Percentiles rank a stretch among this genome's conserved stretches.
phyloP scores from a whole-genome alignment of 2,113 vertebrate species.

The Entomyzon cyanotis region DNA sequence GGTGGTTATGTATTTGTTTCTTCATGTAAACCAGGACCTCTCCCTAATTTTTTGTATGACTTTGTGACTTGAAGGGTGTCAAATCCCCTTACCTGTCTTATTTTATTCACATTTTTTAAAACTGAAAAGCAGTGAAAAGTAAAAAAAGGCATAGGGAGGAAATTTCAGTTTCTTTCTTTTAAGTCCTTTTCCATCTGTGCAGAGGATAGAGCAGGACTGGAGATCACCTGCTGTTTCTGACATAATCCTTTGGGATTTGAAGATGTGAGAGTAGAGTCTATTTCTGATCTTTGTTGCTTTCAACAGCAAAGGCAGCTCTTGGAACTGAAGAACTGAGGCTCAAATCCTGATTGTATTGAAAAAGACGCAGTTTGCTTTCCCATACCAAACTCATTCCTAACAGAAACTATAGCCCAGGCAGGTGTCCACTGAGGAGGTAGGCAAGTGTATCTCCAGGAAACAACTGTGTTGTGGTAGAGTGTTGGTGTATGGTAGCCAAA shows the following conservation, averaged over 20 bases:
- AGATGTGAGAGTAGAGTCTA: not conserved
- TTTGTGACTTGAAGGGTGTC: not conserved
- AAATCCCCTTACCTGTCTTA: not conserved
- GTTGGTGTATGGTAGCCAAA: not conserved
- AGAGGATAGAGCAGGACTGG: not conserved
- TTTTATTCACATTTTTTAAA: not conserved
- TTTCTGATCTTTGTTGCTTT: constrained; percentile 29
- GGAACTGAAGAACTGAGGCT: not conserved
- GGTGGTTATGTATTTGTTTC: not conserved
- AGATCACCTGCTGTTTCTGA: constrained; percentile 36
- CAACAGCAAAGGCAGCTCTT: constrained; percentile 1
- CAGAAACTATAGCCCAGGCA: not conserved
- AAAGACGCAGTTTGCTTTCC: not conserved
- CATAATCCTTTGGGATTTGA: constrained; percentile 46
- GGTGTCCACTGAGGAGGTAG: not conserved
- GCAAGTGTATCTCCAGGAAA: not conserved
- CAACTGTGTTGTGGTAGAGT: not conserved
- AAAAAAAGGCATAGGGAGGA: not conserved
- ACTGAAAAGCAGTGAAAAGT: not conserved
- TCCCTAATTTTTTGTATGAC: not conserved
- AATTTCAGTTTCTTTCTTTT: not conserved
- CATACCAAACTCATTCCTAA: not conserved
- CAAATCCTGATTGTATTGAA: not conserved
- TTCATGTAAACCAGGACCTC: not conserved
- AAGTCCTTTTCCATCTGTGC: not conserved